Evolutionary conservation across 2,797 vertebrate species (phyloP).

Genomic region (Myotis myotis): DNA sequence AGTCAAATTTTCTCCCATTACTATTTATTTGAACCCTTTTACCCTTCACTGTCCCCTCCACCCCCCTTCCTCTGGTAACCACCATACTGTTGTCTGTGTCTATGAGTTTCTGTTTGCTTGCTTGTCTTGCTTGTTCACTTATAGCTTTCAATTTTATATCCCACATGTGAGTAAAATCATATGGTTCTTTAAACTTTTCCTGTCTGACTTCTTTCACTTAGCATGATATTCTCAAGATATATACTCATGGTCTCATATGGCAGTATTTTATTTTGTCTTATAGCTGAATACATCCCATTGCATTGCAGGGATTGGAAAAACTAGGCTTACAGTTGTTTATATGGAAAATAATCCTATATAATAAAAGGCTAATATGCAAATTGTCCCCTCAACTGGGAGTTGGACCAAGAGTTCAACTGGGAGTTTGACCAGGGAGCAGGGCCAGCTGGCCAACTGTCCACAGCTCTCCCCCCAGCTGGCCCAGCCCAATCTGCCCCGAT

Average conservation of each 20-base stretch:
- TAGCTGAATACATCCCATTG: neutral
- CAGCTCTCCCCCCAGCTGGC: fast-evolving
- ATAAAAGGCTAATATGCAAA: neutral
- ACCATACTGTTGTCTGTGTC: neutral
- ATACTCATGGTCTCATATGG: neutral
- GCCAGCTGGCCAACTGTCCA: fast-evolving
- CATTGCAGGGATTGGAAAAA: neutral
- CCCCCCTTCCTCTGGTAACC: neutral
- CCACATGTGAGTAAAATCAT: neutral
- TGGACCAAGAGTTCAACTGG: too few species aligned
- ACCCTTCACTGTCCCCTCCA: neutral
- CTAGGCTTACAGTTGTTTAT: neutral
- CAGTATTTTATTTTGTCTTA: neutral
- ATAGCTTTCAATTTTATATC: neutral
- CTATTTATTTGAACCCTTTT: neutral
- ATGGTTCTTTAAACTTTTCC: neutral
- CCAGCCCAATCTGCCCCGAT: too few species aligned
- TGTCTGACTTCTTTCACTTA: neutral
- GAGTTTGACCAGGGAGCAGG: too few species aligned
- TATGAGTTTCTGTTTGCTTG: neutral
- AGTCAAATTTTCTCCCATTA: neutral
- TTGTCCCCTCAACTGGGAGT: too few species aligned
- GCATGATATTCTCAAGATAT: neutral
- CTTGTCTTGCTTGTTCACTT: too few species aligned
- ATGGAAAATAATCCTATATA: neutral